Base-by-base conservation (phyloP, 2,797 vertebrate species). In the Adrianichthys oophorus region DNA sequence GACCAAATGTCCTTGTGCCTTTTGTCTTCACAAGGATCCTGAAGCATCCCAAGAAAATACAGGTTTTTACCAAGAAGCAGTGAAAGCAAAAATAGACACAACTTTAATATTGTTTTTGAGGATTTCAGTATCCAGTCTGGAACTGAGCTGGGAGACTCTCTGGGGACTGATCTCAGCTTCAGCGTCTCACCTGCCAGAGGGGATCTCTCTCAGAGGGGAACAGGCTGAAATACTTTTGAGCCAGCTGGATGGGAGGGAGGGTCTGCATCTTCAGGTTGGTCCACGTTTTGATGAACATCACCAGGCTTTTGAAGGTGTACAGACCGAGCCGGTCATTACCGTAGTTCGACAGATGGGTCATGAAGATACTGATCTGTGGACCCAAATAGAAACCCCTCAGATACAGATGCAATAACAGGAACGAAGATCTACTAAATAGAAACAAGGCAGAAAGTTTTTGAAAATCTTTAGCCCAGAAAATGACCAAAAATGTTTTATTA, bases 1-100 rank as follows among this genome's bases (percentile, higher is more conserved):
- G 97, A 99, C 98, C 98, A 99, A 85, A 99, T 99, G 88, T 99
- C 98, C 90, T 99, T 99, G 92, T 99, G 98, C 40, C 98, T 93
- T 88, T 98, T 98, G 92, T 99, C 98, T 86, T 99, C 96, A 49
- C 97, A 99, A 59, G 98, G 98, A 91, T 99, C 96, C 98, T 99
- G 88, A 85, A 83, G 68, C 46, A 48, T 15, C 15, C 7, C 13
- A 21, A 47, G 19, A 19, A 47, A 47, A 7, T 19, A 46, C 4
- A 21, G 32, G 32, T 21, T 5, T 26, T 26, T 26, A 26, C 26
- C 26, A 5, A 18, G 18, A 18, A 45, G 14, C 14, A 43, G n/a
- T 14, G 23, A 41, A 52, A 24, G 15, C 46, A 75, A 37, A 61
- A 58, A 83, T 53, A 60, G 52, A 63, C 48, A 78, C 37, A 65